Evolutionary conservation across 1,140 invertebrate species (phyloP).

Genomic region (Drosophila micromelanica): DNA sequence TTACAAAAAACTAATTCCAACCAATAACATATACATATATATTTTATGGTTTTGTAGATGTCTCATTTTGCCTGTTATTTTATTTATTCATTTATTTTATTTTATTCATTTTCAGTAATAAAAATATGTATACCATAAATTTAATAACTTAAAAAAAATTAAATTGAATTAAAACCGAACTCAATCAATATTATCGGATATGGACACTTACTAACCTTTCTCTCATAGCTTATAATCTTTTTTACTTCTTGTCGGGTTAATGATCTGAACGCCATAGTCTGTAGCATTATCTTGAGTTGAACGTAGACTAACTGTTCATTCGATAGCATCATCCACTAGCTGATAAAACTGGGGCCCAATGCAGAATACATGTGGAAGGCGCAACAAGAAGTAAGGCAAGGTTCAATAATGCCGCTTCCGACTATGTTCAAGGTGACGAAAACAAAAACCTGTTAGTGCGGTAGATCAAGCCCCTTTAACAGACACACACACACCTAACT

Average conservation of each 20-base stretch:
- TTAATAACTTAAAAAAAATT: background rate
- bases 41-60: too few species aligned
- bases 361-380: constrained; percentile 31
- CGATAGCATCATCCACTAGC: constrained; percentile 6
- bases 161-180: constrained; percentile 14
- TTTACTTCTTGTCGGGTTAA: constrained; percentile 54
- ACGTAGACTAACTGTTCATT: background rate
- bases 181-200: constrained; percentile 14
- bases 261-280: constrained; percentile 39
- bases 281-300: constrained; percentile 59
- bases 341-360: constrained; percentile 50
- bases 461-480: constrained; percentile 23
- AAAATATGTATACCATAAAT: too few species aligned
- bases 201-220: constrained; percentile 55
- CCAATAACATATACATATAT: too few species aligned
- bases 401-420: constrained; percentile 62
- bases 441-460: constrained; percentile 65
- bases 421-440: constrained; percentile 24
- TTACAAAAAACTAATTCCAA: too few species aligned
- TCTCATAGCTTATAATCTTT: constrained; percentile 56
- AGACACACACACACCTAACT: constrained; percentile 6
- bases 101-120: too few species aligned
- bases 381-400: constrained; percentile 62
- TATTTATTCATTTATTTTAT: too few species aligned
- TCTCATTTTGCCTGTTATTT: too few species aligned